phyloP scores from a whole-genome alignment of 2,113 vertebrate species.

The Microtus richardsoni region DNA sequence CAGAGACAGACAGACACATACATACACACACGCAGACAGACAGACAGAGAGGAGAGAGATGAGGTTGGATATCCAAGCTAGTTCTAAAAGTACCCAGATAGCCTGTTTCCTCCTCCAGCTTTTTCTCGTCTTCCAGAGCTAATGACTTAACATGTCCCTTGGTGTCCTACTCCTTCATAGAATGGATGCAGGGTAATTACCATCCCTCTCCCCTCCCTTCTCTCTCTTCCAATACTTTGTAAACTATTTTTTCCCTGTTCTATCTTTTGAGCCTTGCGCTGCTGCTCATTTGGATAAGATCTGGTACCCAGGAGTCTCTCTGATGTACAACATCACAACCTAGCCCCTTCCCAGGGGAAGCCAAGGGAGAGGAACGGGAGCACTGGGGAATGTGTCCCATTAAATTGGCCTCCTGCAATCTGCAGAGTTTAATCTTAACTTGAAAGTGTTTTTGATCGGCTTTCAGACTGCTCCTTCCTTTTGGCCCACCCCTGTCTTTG shows the following conservation, averaged over 20 bases:
- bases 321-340: slow-evolving; percentile 76
- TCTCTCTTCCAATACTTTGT: slow-evolving; percentile 63
- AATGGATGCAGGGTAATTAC: slow-evolving; percentile 56
- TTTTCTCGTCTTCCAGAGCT: not conserved
- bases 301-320: slow-evolving; percentile 61
- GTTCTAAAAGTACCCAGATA: not conserved
- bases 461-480: slow-evolving; percentile 64
- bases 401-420: slow-evolving; percentile 75
- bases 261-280: slow-evolving; percentile 45
- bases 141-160: not conserved
- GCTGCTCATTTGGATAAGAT: slow-evolving; percentile 74
- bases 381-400: slow-evolving; percentile 69
- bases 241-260: slow-evolving; percentile 61
- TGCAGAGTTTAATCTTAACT: slow-evolving; percentile 78
- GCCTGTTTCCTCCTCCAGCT: not conserved
- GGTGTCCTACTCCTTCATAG: not conserved
- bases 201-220: not conserved
- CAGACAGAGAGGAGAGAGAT: not conserved
- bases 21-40: not conserved
- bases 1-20: not conserved
- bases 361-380: slow-evolving; percentile 59
- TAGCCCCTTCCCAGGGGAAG: slow-evolving; percentile 64
- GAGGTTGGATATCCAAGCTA: not conserved
- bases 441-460: slow-evolving; percentile 80
- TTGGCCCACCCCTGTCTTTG: slow-evolving; percentile 58